Percentiles rank a stretch among this genome's conserved stretches.
Evolutionary conservation across 1,140 invertebrate genomes (phyloP).

Genomic region (Drosophila funebris): DNA sequence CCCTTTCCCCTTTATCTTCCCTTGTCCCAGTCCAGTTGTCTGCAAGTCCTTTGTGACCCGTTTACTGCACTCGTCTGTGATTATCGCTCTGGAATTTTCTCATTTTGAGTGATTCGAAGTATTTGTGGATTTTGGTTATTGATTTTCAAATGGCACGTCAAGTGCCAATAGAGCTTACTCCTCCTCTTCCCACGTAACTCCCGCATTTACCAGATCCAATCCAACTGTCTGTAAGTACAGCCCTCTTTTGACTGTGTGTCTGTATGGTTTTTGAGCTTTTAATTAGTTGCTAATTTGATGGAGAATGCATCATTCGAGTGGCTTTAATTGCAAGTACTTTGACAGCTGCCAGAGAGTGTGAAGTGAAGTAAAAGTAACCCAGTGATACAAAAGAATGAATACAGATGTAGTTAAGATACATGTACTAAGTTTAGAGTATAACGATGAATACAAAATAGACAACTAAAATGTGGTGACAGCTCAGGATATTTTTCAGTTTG

Average conservation of each 20-base stretch:
- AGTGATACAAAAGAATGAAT: not conserved
- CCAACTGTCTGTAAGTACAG: constrained; percentile 9
- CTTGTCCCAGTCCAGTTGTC: constrained; percentile 2
- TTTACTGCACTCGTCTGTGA: constrained; percentile 53
- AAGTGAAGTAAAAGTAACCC: constrained; percentile 6
- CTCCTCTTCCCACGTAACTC: not conserved
- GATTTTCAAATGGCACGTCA: constrained; percentile 60
- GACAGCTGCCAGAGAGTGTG: not conserved
- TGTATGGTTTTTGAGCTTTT: constrained; percentile 63
- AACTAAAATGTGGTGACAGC: no score
- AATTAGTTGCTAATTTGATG: constrained; percentile 76
- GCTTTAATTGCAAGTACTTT: constrained; percentile 25
- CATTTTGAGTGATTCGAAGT: constrained; percentile 74
- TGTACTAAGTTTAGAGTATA: not conserved
- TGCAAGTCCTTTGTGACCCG: constrained; percentile 30
- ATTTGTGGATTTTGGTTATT: constrained; percentile 80
- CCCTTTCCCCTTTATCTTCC: no score
- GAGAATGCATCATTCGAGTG: constrained; percentile 37
- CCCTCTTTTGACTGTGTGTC: not conserved
- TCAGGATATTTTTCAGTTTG: not conserved
- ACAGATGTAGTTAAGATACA: not conserved
- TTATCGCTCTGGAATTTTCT: constrained; percentile 74
- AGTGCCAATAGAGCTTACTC: constrained; percentile 41
- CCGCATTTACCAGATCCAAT: not conserved
- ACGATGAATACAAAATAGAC: no score